Base-by-base conservation (phyloP, 2,888 invertebrate species). In the Isoperla grammatica region DNA sequence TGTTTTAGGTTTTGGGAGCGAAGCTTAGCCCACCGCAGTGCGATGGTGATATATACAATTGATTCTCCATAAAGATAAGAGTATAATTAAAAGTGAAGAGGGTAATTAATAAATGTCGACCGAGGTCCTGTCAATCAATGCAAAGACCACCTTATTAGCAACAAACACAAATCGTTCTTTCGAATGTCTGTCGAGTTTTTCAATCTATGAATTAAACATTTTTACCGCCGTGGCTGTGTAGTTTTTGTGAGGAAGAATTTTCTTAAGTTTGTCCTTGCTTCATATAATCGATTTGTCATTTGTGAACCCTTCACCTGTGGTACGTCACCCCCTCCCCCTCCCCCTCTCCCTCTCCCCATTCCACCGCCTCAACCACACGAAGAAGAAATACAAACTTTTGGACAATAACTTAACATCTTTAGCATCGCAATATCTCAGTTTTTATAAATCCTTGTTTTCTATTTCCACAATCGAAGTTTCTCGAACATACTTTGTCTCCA, bases 401-500 rank as follows among this genome's bases (percentile, higher is more conserved):
- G 29, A 50, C 49, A 50, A 50, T 50, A 50, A 50, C 49, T 50
- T 50, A 50, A 22, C 35, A 23, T 23, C 49, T 50, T 50, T 50
- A 50, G 49, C 29, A 23, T 29, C 15, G 49, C 35, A 50, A 50
- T 50, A 50, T 50, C 35, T 50, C 49, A 23, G 35, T n/a, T 20
- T 29, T 20, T 50, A 29, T 50, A 29, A 50, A 35, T 15, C 17
- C 35, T 15, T 50, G 12, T 6, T 13, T 50, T 50, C 29, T 23
- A 50, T 50, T 50, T 50, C 49, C 49, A 50, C 29, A 50, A 50
- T 50, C 49, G 22, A 23, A 50, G 49, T 50, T 50, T 50, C 29
- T 22, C 46, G 22, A 46, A 20, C 20, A 22, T 20, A 20, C 22
- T 20, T 17, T 46, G 46, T 46, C 9, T 46, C 46, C 46, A 46